Evolutionary conservation across 2,888 invertebrate species (phyloP).

Genomic region (Thumatha senex): DNA sequence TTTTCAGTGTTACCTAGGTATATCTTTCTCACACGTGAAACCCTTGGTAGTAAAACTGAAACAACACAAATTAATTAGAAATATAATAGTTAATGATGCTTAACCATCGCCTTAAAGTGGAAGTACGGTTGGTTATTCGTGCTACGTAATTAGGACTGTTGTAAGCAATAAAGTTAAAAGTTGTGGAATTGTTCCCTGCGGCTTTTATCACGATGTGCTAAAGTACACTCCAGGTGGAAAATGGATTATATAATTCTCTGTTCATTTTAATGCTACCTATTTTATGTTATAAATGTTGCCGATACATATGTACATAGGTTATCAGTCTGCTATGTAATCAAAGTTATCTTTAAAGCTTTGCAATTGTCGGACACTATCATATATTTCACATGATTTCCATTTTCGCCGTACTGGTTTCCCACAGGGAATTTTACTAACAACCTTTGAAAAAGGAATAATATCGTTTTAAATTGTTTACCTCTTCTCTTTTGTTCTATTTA

Average conservation of each 20-base stretch:
- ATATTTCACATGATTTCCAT: too few species aligned
- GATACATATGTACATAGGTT: not conserved
- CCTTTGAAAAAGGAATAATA: too few species aligned
- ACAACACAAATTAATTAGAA: constrained; percentile 7
- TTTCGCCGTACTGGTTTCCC: too few species aligned
- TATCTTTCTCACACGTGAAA: too few species aligned
- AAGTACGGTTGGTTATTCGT: constrained; percentile 37
- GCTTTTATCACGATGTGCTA: constrained; percentile 36
- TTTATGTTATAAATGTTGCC: too few species aligned
- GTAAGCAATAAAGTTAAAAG: constrained; percentile 51
- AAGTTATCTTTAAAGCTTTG: too few species aligned
- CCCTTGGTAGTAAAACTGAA: not conserved
- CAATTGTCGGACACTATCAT: too few species aligned
- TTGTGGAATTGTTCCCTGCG: constrained; percentile 46
- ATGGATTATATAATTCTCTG: constrained; percentile 25
- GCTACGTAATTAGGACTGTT: constrained; percentile 45
- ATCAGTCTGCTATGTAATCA: too few species aligned
- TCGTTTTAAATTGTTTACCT: too few species aligned
- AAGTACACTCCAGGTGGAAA: constrained; percentile 33
- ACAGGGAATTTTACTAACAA: too few species aligned
- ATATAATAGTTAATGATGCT: constrained; percentile 25
- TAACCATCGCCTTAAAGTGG: constrained; percentile 30
- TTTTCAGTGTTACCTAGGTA: too few species aligned
- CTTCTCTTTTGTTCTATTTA: too few species aligned
- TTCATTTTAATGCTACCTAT: not conserved